Percentiles rank a stretch among this genome's conserved stretches.
Conservation (phyloP, 2,888 invertebrate genomes). For the Pinctada fucata region DNA sequence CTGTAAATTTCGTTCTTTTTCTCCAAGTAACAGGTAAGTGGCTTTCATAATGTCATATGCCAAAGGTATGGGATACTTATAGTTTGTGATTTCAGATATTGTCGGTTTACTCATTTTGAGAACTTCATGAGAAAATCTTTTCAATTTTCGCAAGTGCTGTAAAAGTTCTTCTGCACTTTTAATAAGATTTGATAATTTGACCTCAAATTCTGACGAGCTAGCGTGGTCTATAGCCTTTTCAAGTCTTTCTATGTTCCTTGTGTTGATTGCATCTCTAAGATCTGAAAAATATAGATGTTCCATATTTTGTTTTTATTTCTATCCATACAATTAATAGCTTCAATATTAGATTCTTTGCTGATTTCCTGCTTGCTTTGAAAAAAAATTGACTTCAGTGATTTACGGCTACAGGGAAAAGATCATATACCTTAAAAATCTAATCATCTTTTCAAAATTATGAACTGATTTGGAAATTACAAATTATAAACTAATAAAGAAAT, state of each 20-base stretch:
- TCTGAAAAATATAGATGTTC: slow-evolving; percentile 31
- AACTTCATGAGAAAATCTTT: slow-evolving; percentile 53
- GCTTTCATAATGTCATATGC: slow-evolving; percentile 53
- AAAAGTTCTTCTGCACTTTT: slow-evolving; percentile 55
- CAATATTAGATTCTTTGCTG: too few species aligned
- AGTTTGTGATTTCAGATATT: slow-evolving; percentile 57
- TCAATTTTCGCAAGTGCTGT: slow-evolving; percentile 49
- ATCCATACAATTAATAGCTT: too few species aligned
- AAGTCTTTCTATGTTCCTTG: slow-evolving; percentile 50
- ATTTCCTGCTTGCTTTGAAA: too few species aligned
- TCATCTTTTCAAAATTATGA: too few species aligned
- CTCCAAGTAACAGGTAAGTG: slow-evolving; percentile 54
- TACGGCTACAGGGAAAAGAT: too few species aligned
- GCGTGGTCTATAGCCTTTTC: slow-evolving; percentile 48
- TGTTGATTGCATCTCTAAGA: slow-evolving; percentile 50
- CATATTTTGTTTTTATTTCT: too few species aligned
- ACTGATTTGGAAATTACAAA: too few species aligned
- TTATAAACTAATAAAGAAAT: too few species aligned
- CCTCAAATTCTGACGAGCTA: slow-evolving; percentile 40
- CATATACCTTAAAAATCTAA: too few species aligned
- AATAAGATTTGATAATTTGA: slow-evolving; percentile 46
- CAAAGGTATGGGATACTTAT: slow-evolving; percentile 47
- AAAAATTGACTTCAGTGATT: too few species aligned
- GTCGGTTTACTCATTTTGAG: slow-evolving; percentile 57
- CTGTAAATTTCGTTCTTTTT: slow-evolving; percentile 38